Evolutionary conservation across 1,140 invertebrate species (phyloP).

Genomic region (Schlechtendalia chinensis): DNA sequence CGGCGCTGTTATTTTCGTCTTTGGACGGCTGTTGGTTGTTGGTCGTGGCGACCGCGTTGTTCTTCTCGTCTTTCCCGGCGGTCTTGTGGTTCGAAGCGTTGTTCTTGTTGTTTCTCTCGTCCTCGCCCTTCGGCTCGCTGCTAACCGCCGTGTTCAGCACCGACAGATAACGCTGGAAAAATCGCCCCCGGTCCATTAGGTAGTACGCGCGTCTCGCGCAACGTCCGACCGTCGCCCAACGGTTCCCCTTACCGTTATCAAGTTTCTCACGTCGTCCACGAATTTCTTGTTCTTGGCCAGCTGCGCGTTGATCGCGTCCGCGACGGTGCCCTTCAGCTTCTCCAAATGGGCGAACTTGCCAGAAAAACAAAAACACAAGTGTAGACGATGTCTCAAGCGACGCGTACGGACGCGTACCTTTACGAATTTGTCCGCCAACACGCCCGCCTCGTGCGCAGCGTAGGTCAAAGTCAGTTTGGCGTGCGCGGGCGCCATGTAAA

Average conservation of each 20-base stretch:
- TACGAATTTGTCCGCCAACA: conserved; percentile 1
- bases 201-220: too few relatives aligned
- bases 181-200: too few relatives aligned
- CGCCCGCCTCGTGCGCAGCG: background rate
- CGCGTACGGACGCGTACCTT: too few relatives aligned
- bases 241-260: background rate
- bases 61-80: background rate
- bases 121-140: background rate
- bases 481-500: conserved; percentile 6
- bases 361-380: too few relatives aligned
- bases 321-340: background rate
- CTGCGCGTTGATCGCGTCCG: background rate
- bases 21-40: background rate
- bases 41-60: background rate
- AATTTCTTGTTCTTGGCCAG: background rate
- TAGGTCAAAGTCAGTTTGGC: background rate
- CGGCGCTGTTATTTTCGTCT: too few relatives aligned
- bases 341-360: conserved; percentile 29
- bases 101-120: background rate
- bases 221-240: too few relatives aligned
- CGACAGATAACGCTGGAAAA: too few relatives aligned
- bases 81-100: background rate
- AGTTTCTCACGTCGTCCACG: background rate
- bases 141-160: too few relatives aligned
- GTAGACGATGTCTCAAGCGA: too few relatives aligned